A percentile compares a stretch with the other conserved stretches of the same genome.
Evolutionary conservation across 2,797 vertebrate species (phyloP).

Genomic region (Clarias platycephalus): DNA sequence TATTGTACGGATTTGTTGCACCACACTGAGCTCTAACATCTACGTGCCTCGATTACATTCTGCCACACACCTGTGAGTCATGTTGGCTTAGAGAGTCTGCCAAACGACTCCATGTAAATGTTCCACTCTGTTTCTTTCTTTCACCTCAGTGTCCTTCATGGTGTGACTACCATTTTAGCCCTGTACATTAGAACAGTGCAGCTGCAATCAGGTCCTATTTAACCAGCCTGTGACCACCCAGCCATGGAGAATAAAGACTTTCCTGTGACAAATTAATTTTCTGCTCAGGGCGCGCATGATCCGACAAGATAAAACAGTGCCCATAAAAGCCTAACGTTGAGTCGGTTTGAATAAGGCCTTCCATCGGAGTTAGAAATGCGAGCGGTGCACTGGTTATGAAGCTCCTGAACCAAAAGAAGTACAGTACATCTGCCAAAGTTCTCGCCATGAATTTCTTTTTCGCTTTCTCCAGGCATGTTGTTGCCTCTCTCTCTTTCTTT

Average conservation of each 20-base stretch:
- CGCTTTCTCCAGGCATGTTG: not conserved
- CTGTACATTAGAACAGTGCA: not conserved
- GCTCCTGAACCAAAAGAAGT: not conserved
- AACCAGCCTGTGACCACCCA: not conserved
- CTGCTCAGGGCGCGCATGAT: not conserved
- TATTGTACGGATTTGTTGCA: not conserved
- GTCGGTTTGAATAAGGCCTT: not conserved
- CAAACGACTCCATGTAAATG: not conserved
- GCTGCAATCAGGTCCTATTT: not conserved
- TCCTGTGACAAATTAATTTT: conserved; percentile 1
- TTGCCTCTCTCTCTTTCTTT: not conserved
- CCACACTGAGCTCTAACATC: not conserved
- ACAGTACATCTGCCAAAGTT: not conserved
- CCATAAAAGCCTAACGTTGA: not conserved
- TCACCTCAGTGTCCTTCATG: not conserved
- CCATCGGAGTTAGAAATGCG: not conserved
- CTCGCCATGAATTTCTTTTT: not conserved
- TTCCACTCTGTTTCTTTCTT: not conserved
- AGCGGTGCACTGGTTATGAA: not conserved
- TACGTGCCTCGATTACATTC: not conserved
- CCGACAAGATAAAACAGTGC: not conserved
- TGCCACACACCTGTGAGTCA: not conserved
- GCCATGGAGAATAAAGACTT: conserved; percentile 14
- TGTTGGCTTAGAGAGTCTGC: not conserved
- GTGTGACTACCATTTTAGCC: not conserved